These are phyloP conservation scores for Aphidius ervi DNA, from an alignment of 1,140 invertebrate genomes.

Conservation along the genomic window DNA sequence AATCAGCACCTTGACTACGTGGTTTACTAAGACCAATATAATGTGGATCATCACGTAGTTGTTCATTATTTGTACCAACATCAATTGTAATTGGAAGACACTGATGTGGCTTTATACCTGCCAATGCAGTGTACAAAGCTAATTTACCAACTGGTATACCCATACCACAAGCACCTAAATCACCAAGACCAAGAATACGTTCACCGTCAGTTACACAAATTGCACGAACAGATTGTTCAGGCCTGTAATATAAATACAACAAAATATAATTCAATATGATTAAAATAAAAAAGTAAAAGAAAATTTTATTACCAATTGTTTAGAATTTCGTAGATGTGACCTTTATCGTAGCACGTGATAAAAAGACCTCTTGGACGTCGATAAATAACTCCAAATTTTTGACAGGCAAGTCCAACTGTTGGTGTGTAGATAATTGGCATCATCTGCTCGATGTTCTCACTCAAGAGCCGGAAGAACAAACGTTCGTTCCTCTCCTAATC, in stretches of 20 bases:
- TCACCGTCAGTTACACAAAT: conserved; percentile 96
- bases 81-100: conserved; percentile 90
- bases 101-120: conserved; percentile 89
- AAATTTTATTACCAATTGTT: conserved; percentile 72
- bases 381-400: conserved; percentile 94
- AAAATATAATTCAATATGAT: not conserved
- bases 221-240: conserved; percentile 85
- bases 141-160: conserved; percentile 95
- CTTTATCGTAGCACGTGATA: conserved; percentile 94
- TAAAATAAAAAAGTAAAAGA: conserved; percentile 18
- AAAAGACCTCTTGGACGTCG: conserved; percentile 91
- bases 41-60: conserved; percentile 85
- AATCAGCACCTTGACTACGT: conserved; percentile 78
- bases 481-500: conserved; percentile 89
- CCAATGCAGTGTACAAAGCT: conserved; percentile 86
- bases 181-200: conserved; percentile 88
- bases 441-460: conserved; percentile 90
- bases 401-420: conserved; percentile 94
- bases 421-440: conserved; percentile 99
- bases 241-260: conserved; percentile 61
- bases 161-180: conserved; percentile 92
- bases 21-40: conserved; percentile 92
- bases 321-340: conserved; percentile 84
- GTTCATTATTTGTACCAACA: conserved; percentile 88
- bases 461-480: conserved; percentile 89